phyloP scores from a whole-genome alignment of 1,140 invertebrate genomes.

The Sarcophaga peregrina region DNA sequence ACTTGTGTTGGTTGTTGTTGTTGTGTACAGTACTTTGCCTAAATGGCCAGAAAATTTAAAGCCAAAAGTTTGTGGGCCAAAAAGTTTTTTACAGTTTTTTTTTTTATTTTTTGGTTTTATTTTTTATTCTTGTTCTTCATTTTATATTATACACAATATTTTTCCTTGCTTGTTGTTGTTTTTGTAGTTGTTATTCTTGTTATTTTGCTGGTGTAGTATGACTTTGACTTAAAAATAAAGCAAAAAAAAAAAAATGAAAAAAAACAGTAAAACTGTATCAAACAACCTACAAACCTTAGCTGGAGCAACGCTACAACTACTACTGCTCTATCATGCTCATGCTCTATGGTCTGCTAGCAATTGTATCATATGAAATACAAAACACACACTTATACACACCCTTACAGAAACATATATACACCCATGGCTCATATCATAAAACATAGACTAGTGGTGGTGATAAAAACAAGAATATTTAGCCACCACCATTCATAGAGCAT shows the following conservation, averaged over 20 bases:
- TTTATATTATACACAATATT: too few species aligned
- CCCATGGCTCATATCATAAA: not conserved
- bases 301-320: not conserved
- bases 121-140: too few species aligned
- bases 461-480: not conserved
- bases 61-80: slow-evolving; percentile 33
- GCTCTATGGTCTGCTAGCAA: not conserved
- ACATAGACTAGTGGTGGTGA: not conserved
- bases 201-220: not conserved
- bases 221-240: not conserved
- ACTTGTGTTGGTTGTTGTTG: slow-evolving; percentile 21
- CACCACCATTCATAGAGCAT: slow-evolving; percentile 8
- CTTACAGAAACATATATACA: not conserved
- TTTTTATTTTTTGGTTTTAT: too few species aligned
- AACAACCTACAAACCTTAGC: slow-evolving; percentile 12
- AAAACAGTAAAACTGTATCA: not conserved
- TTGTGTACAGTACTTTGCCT: slow-evolving; percentile 31
- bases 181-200: not conserved
- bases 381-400: not conserved
- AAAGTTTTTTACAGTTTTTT: slow-evolving; percentile 10
- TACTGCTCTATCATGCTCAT: too few species aligned
- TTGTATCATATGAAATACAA: slow-evolving; percentile 21
- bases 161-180: too few species aligned
- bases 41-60: slow-evolving; percentile 42
- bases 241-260: not conserved